Base-by-base conservation (phyloP, 2,888 invertebrate genomes). In the Agrochola lychnidis region DNA sequence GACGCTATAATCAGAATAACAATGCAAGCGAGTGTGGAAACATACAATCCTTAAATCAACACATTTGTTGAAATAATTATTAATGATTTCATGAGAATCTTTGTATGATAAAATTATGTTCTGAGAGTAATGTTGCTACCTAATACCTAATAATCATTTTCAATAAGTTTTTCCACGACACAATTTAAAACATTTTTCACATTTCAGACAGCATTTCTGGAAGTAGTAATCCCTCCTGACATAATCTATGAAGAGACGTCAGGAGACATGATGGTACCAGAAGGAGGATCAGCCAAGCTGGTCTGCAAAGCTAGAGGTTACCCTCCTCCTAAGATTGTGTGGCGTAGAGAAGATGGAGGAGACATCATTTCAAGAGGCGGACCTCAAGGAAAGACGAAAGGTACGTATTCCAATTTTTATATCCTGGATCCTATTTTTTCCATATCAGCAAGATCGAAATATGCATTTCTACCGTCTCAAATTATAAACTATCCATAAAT, bases 251-350 rank as follows among this genome's bases (percentile, higher is more conserved):
- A 99, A 91, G 99, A 99, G 93, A 99, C 99, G 16, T 98, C 99
- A 70, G 99, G 99, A 22, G 99, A 99, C 93, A 98, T 99, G 97
- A 99, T 99, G 98, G 99, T 99, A 73, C 98, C 98, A n/a, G 99
- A 99, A 96, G 99, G 99, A 71, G 98, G 99, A 59, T 98, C 98
- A 10, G 98, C 98, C 0, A 99, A 98, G 93, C 96, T 99, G 87
- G 97, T 98, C 79, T 99, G 99, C 95, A 98, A 98, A 93, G 98
- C 99, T 2, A 97, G 98, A 78, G 99, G 99, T 7, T 98, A 97
- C 91, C 99, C 99, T 16, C 98, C 98, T 85, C 99, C 99, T 0
- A 98, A 98, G 90, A 98, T 99, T 88, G 97, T 98, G 42, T 99
- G 99, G 99, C 97, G 98, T 84, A 97, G 99, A 79, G 99, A 99